Evolutionary conservation across 2,113 vertebrate species (phyloP).

Genomic region (Cebidichthys violaceus): DNA sequence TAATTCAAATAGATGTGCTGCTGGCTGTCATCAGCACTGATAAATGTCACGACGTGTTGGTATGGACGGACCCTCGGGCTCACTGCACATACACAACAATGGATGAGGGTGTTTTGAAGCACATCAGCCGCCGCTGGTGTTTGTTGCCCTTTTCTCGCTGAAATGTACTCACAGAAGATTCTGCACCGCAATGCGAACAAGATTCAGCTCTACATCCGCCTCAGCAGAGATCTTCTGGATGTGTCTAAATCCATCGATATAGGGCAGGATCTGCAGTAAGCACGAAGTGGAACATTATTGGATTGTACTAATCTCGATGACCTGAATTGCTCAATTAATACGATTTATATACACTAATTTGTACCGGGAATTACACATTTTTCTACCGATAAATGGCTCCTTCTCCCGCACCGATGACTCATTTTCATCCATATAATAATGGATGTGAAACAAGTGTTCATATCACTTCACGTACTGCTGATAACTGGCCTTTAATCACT

Average conservation of each 20-base stretch:
- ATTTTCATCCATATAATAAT: conserved; percentile 2
- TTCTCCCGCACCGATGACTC: conserved; percentile 2
- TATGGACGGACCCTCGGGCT: background rate
- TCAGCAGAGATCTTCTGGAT: conserved; percentile 98
- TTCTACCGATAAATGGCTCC: background rate
- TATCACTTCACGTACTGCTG: background rate
- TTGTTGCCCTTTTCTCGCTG: conserved; percentile 43
- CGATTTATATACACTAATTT: background rate
- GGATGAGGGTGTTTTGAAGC: background rate
- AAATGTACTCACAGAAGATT: conserved; percentile 91
- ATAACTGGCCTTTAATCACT: conserved; percentile 19
- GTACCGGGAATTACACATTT: background rate
- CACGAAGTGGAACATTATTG: background rate
- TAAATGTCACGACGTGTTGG: background rate
- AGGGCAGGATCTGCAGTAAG: conserved; percentile 90
- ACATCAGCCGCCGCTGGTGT: background rate
- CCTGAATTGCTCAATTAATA: background rate
- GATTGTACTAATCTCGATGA: background rate
- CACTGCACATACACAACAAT: conserved; percentile 3
- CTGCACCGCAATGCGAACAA: conserved; percentile 97
- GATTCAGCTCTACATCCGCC: conserved; percentile 95
- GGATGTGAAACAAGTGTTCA: background rate
- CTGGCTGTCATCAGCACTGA: background rate
- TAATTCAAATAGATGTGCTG: background rate
- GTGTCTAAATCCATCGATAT: conserved; percentile 96